Base-by-base conservation (phyloP, 2,888 invertebrate species). In the Hyalella azteca region DNA sequence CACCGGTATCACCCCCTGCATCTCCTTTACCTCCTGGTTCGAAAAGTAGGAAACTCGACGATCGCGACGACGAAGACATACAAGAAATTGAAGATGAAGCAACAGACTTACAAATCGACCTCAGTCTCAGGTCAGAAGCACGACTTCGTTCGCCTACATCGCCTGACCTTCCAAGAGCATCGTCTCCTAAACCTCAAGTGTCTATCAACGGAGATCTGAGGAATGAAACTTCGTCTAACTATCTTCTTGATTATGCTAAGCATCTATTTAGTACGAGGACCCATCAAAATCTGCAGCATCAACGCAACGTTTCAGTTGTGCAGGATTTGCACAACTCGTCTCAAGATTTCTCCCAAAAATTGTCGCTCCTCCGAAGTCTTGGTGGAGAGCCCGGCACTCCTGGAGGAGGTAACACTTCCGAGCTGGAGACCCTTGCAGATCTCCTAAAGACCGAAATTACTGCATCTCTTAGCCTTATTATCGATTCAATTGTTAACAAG, bases 391-490 rank as follows among this genome's bases (percentile, higher is more conserved):
- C 29, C n/a, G 45, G 75, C 9, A 41, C n/a, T 45, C 79, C 45
- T 32, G 41, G 80, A 19, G 81, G 79, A 50, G 76, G 79, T n/a
- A 79, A 83, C 1, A 93, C 93, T 19, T 91, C 93, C 3, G 96
- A 96, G 87, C 90, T 96, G 9, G 95, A 96, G 87, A 93, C 94
- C 78, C 90, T 98, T 77, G 95, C 96, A n/a, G 95, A 96, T 87
- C 92, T 94, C 79, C 90, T 98, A 5, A 97, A 97, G 89, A 92
- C 92, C 78, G 97, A 97, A 90, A 93, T 97, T 85, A 93, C 94
- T 36, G 91, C 94, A 49, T 94, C 94, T 0, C 89, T 97, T 66
- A 92, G 93, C 26, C 93, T 92, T 85, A 90, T 96, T 66, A 94
- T 97, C 85, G 97, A 97, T 88, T 94, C 94, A 29, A 94, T 96